These are phyloP conservation scores for Machimus rusticus DNA, from an alignment of 2,888 invertebrate genomes.

Conservation along the genomic window DNA sequence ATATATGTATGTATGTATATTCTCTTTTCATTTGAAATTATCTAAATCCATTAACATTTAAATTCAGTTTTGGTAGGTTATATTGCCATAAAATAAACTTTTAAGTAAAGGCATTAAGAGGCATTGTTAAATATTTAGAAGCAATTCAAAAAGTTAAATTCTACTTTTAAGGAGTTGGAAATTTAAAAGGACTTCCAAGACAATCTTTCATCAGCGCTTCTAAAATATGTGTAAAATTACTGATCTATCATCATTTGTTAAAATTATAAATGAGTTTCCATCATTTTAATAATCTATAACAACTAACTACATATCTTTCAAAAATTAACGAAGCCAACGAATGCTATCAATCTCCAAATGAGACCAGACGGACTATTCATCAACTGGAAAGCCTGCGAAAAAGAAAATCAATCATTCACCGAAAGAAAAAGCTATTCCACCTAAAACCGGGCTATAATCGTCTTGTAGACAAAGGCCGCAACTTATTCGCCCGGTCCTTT, in stretches of 20 bases:
- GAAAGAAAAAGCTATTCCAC: neutral
- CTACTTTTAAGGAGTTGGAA: too few relatives aligned
- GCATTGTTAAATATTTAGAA: too few relatives aligned
- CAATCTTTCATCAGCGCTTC: neutral
- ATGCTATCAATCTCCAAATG: neutral
- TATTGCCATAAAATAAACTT: too few relatives aligned
- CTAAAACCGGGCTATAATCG: neutral
- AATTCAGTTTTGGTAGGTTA: too few relatives aligned
- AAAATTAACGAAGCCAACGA: neutral
- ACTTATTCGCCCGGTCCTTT: neutral
- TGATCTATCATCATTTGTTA: neutral
- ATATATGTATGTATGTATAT: too few relatives aligned
- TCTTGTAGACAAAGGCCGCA: neutral
- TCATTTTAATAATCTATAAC: neutral
- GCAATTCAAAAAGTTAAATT: too few relatives aligned
- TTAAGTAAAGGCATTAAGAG: too few relatives aligned
- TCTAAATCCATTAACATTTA: too few relatives aligned
- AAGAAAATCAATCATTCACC: neutral
- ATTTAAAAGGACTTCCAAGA: neutral
- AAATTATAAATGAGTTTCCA: neutral
- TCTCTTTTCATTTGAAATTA: too few relatives aligned
- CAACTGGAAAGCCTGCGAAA: neutral
- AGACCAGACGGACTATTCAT: neutral
- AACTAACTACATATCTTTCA: neutral
- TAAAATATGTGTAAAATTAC: neutral